Conservation (phyloP, 1,140 invertebrate genomes). For the Drosophila lacertosa region DNA sequence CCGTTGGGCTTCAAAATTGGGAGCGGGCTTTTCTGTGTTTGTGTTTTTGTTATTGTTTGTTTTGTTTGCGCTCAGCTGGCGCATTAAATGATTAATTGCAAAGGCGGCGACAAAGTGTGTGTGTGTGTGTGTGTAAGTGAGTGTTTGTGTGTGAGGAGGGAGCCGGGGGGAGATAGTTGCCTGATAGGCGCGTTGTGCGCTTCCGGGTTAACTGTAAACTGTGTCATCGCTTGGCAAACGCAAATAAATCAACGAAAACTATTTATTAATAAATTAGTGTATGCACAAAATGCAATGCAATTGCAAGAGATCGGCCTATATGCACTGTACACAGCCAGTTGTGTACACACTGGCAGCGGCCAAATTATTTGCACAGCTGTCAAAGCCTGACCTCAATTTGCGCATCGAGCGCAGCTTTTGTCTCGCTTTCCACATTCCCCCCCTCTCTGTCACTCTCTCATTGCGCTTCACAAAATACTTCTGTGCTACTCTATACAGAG, state of each 20-base stretch:
- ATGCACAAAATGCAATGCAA: slow-evolving; percentile 76
- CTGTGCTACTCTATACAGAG: too few relatives aligned
- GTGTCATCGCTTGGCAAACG: slow-evolving; percentile 42
- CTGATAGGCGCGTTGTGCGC: slow-evolving; percentile 54
- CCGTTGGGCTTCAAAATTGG: slow-evolving; percentile 16
- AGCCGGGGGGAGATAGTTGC: neutral
- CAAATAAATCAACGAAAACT: slow-evolving; percentile 73
- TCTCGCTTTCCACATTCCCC: slow-evolving; percentile 1
- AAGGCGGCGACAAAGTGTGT: neutral
- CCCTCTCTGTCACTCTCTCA: slow-evolving; percentile 7
- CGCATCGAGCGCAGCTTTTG: slow-evolving; percentile 46
- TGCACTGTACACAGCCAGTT: slow-evolving; percentile 29
- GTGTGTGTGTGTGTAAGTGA: too few relatives aligned
- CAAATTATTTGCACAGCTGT: slow-evolving; percentile 82
- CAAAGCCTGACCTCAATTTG: slow-evolving; percentile 77
- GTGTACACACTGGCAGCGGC: slow-evolving; percentile 40
- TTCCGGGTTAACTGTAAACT: slow-evolving; percentile 65
- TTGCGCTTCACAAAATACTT: slow-evolving; percentile 40
- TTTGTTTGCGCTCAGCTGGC: slow-evolving; percentile 52
- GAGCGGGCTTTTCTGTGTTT: slow-evolving; percentile 17
- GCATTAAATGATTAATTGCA: slow-evolving; percentile 50
- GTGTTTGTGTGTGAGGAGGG: neutral
- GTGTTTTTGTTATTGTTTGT: slow-evolving; percentile 24
- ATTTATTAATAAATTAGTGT: slow-evolving; percentile 79
- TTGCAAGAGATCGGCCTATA: slow-evolving; percentile 57